These are phyloP conservation scores for Augochlorella aurata DNA, from an alignment of 2,888 invertebrate species.

Conservation along the genomic window DNA sequence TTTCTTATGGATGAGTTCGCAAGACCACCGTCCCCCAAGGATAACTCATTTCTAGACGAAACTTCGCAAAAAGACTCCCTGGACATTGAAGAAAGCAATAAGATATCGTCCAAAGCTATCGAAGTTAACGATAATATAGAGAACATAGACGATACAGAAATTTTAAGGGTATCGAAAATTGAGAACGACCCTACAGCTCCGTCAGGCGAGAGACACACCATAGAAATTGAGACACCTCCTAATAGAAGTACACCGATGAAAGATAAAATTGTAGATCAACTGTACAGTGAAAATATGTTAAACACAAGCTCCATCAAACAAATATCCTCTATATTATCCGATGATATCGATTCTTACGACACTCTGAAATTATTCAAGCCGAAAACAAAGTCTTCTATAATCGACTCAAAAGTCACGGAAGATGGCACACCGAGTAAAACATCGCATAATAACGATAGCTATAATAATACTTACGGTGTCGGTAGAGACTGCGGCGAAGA, in stretches of 20 bases:
- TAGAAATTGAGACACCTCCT: constrained; percentile 46
- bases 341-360: constrained; percentile 76
- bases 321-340: constrained; percentile 71
- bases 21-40: constrained; percentile 85
- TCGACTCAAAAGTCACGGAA: constrained; percentile 45
- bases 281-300: constrained; percentile 51
- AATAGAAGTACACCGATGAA: constrained; percentile 54
- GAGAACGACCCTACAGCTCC: constrained; percentile 35
- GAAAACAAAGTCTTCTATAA: constrained; percentile 56
- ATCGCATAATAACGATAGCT: constrained; percentile 21
- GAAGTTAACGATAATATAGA: constrained; percentile 68
- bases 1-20: constrained; percentile 95
- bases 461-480: constrained; percentile 28
- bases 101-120: constrained; percentile 49
- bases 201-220: constrained; percentile 25
- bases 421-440: constrained; percentile 10
- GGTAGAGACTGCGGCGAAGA: constrained; percentile 38
- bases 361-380: constrained; percentile 78
- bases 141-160: constrained; percentile 27
- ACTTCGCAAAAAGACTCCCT: constrained; percentile 65
- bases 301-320: constrained; percentile 66
- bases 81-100: constrained; percentile 62
- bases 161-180: constrained; percentile 39
- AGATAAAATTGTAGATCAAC: constrained; percentile 39
- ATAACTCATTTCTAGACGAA: constrained; percentile 82